Percentiles rank a stretch among this genome's conserved stretches.
These are phyloP conservation scores for Clepsis dumicolana DNA, from an alignment of 2,888 invertebrate species.

Conservation along the genomic window DNA sequence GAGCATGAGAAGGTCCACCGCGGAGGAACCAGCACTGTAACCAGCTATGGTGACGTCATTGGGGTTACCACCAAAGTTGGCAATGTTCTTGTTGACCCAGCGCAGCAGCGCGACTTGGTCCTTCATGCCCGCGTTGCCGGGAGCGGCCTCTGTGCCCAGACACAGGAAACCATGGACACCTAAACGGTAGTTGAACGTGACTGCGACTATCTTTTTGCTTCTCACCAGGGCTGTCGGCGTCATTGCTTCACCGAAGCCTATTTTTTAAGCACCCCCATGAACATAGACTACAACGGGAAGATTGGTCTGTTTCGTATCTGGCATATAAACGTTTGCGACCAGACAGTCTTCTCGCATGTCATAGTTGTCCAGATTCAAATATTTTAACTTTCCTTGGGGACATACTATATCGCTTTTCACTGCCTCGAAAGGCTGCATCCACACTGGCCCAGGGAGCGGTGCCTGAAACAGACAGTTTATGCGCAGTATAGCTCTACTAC, in stretches of 20 bases:
- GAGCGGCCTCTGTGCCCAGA: conserved; percentile 55
- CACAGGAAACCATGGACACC: conserved; percentile 59
- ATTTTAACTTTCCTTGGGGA: conserved; percentile 7
- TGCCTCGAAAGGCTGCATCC: conserved; percentile 30
- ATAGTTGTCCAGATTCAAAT: background rate
- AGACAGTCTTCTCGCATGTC: conserved; percentile 38
- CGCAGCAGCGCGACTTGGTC: conserved; percentile 66
- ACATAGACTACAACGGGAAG: conserved; percentile 55
- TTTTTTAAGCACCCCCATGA: conserved; percentile 56
- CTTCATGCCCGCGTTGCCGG: conserved; percentile 70
- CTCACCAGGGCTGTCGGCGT: conserved; percentile 43
- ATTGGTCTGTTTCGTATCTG: conserved; percentile 50
- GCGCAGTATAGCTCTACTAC: background rate
- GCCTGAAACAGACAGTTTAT: conserved; percentile 3
- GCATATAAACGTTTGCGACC: conserved; percentile 49
- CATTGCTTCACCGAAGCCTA: conserved; percentile 45
- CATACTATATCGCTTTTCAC: conserved; percentile 27
- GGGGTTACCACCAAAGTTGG: conserved; percentile 68
- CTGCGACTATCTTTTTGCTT: conserved; percentile 46
- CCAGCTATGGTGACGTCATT: conserved; percentile 66
- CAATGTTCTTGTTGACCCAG: conserved; percentile 68
- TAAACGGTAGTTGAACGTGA: conserved; percentile 53
- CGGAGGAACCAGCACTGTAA: conserved; percentile 64
- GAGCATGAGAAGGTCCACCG: conserved; percentile 63
- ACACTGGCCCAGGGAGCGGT: conserved; percentile 22